Evolutionary conservation across 2,797 vertebrate species (phyloP).

Genomic region (Esox masquinongy): DNA sequence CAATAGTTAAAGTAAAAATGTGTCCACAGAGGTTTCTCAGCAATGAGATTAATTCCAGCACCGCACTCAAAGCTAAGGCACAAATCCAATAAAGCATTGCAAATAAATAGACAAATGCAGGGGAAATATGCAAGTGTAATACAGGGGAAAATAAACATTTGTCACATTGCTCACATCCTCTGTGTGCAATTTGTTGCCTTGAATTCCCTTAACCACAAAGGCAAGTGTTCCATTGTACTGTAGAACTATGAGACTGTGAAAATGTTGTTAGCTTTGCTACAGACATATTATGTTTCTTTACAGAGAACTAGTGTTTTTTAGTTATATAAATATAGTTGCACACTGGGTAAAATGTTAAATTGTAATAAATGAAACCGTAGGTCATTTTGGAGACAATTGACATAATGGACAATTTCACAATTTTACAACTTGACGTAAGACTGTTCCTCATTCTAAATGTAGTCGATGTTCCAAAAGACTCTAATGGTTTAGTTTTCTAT

Average conservation of each 20-base stretch:
- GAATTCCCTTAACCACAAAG: not conserved
- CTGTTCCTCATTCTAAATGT: not conserved
- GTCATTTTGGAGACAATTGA: not conserved
- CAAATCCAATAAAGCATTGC: slow-evolving; percentile 41
- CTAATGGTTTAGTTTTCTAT: no score
- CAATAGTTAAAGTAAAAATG: slow-evolving; percentile 23
- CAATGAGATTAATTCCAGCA: slow-evolving; percentile 35
- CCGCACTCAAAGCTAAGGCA: slow-evolving; percentile 30
- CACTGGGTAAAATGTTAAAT: not conserved
- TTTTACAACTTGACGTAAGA: not conserved
- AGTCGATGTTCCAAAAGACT: no score
- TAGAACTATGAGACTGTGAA: not conserved
- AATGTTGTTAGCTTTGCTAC: not conserved
- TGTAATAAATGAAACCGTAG: not conserved
- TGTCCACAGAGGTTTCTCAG: slow-evolving; percentile 30
- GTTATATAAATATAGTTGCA: not conserved
- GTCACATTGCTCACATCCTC: slow-evolving; percentile 20
- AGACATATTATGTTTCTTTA: not conserved
- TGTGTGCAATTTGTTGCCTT: not conserved
- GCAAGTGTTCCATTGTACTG: not conserved
- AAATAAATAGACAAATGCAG: slow-evolving; percentile 35
- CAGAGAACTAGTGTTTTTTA: not conserved
- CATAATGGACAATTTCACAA: not conserved
- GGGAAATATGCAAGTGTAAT: slow-evolving; percentile 29
- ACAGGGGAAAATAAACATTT: slow-evolving; percentile 26